phyloP scores from a whole-genome alignment of 2,797 vertebrate species.

The Eutrigla gurnardus region DNA sequence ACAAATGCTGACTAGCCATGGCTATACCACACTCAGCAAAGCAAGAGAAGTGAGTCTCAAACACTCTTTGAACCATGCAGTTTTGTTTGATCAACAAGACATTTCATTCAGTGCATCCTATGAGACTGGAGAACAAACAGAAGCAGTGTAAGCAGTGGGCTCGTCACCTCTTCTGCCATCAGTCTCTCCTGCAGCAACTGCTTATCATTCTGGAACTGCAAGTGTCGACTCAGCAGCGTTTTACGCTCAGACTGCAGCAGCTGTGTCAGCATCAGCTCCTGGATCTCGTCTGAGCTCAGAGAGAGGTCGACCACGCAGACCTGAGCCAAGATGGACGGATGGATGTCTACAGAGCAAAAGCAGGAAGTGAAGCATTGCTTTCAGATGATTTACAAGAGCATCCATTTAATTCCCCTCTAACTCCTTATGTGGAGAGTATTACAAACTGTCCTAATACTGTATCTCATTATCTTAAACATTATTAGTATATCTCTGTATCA shows the following conservation, averaged over 20 bases:
- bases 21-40: background rate
- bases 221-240: conserved; percentile 75
- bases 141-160: background rate
- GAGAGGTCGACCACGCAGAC: conserved; percentile 86
- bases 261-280: conserved; percentile 85
- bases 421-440: too few species aligned
- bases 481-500: too few species aligned
- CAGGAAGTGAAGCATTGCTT: background rate
- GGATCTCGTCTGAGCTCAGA: conserved; percentile 79
- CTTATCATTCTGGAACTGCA: conserved; percentile 70
- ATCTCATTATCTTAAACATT: too few species aligned
- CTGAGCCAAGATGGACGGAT: conserved; percentile 78
- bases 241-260: conserved; percentile 76
- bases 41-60: background rate
- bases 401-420: background rate
- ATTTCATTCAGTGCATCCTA: background rate
- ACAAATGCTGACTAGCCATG: background rate
- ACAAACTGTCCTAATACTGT: too few species aligned
- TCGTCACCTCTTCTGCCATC: conserved; percentile 79
- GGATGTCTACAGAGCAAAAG: conserved; percentile 77
- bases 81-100: too few species aligned
- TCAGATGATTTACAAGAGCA: background rate
- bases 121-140: background rate
- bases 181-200: conserved; percentile 75
- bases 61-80: background rate